Evolutionary conservation across 2,888 invertebrate species (phyloP), one percentile per base, ranked within the genome.

Genomic region (Nemurella pictetii): DNA sequence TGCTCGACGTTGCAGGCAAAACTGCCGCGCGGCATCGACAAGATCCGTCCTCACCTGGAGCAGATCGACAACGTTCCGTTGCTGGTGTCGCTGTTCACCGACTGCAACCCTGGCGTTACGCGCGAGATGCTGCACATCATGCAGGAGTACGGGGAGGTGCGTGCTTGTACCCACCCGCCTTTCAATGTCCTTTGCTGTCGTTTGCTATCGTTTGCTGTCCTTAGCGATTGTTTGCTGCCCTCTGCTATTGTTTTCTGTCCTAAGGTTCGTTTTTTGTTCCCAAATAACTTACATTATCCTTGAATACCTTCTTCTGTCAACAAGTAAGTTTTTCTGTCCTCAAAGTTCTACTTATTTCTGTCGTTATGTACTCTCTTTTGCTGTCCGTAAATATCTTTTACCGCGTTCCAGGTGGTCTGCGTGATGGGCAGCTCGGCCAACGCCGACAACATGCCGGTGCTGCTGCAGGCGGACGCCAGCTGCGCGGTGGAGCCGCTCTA

Each of bases 31-130:
- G 99, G 99, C 82, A 98, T 99, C 88, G 97, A 98, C 89, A 98
- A 98, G 90, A 98, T 99, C 88, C 94, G 98, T 0, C 98, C 98
- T 0, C 99, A 99, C 90, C 94, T 99, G 87, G 96, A 97, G 89
- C 93, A 95, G 87, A 97, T 99, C 84, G 99, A 99, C 91, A 99
- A 99, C 91, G 99, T 99, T 83, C 99, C 99, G 3, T 91, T 99
- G 35, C 93, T 99, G 84, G 99, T 99, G 26, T 98, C 98, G 0
- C 93, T 99, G 15, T 99, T 99, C 91, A 99, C 99, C 0, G 99
- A 99, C 91, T 99, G 99, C 91, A 97, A 96, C 0, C 95, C 98
- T n/a, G 92, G 94, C 87, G 97, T 97, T 20, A 98, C 98, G 0
- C 93, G 94, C 35, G 96, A 96, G 90, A 99, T 99, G 99, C 91